Base-by-base conservation (phyloP, 2,888 invertebrate species). In the Sinohyriopsis cumingii region DNA sequence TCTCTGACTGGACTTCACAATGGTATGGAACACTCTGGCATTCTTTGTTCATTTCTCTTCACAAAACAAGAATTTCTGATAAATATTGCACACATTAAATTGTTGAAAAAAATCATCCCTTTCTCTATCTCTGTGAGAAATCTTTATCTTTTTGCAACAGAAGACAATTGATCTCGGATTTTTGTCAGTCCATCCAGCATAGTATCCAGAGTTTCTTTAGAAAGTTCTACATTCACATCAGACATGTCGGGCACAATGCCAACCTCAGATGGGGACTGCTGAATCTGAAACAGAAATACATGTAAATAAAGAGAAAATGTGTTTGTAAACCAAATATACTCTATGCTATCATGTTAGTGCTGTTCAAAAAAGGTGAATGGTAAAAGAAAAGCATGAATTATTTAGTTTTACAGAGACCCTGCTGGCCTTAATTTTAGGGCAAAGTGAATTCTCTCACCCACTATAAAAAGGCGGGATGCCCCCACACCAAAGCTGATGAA, bases 141-240 rank as follows among this genome's bases (percentile, higher is more conserved):
- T 12, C 25, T 59, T 73, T 77, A 85, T 82, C 84, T 76, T 62
- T 81, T 82, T n/a, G 88, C 85, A 1, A 89, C 88, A 33, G 88
- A 89, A 7, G 86, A 84, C 9, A 89, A 77, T 67, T 89, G 89
- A 72, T 89, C 88, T 57, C 88, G 75, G 59, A 89, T 89, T 79
- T 88, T 89, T 55, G 86, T 85, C 33, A 89, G 82, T 65, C 89
- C 89, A 75, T 89, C 88, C 65, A 89, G 78, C 88, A 89, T 89
- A 20, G 89, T 88, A 69, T 89, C 87, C 66, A 89, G 73, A 0
- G 88, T 89, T 69, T 89, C 88, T 69, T 87, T 87, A 15, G 87
- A 87, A 65, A 89, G 76, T 78, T 89, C 89, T n/a, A 89, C 87
- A 71, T 85, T 88, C 9, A 87, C 76, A 67, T 77, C 80, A 28